These are phyloP conservation scores for Scartelaos histophorus DNA, from an alignment of 2,113 vertebrate genomes.

Conservation along the genomic window DNA sequence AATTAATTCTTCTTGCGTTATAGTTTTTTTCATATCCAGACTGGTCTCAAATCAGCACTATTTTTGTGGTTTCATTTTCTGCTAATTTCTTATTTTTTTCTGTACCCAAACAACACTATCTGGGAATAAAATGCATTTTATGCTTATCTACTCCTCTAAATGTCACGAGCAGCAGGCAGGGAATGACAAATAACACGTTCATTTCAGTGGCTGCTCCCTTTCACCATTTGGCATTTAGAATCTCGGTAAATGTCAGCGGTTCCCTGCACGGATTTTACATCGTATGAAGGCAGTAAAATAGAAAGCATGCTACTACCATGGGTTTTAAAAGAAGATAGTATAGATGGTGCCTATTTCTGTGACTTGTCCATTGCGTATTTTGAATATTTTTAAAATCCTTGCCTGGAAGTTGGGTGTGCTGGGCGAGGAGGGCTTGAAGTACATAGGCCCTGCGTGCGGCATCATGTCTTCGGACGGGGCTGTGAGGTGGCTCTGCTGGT, in stretches of 20 bases:
- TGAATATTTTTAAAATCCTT: not conserved
- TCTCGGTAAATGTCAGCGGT: not conserved
- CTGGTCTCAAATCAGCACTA: not conserved
- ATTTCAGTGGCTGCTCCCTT: not conserved
- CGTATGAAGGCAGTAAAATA: not conserved
- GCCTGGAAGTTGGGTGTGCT: slow-evolving; percentile 89
- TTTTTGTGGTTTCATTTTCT: not conserved
- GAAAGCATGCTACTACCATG: not conserved
- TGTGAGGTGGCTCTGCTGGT: slow-evolving; percentile 91
- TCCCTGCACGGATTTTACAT: not conserved
- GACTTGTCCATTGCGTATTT: not conserved
- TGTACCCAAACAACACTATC: not conserved
- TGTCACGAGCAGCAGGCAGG: not conserved
- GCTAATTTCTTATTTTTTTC: not conserved
- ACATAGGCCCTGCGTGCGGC: slow-evolving; percentile 92
- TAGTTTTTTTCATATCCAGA: not conserved
- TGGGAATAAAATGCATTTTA: slow-evolving; percentile 3
- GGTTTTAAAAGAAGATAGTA: not conserved
- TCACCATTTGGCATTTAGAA: slow-evolving; percentile 3
- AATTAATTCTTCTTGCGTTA: not conserved
- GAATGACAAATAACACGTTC: slow-evolving; percentile 7
- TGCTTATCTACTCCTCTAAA: slow-evolving; percentile 3
- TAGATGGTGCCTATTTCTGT: not conserved
- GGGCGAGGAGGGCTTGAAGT: slow-evolving; percentile 97
- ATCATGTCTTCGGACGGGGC: slow-evolving; percentile 94